These are phyloP conservation scores for Andrena haemorrhoa DNA, from an alignment of 2,888 invertebrate species.

Conservation along the genomic window DNA sequence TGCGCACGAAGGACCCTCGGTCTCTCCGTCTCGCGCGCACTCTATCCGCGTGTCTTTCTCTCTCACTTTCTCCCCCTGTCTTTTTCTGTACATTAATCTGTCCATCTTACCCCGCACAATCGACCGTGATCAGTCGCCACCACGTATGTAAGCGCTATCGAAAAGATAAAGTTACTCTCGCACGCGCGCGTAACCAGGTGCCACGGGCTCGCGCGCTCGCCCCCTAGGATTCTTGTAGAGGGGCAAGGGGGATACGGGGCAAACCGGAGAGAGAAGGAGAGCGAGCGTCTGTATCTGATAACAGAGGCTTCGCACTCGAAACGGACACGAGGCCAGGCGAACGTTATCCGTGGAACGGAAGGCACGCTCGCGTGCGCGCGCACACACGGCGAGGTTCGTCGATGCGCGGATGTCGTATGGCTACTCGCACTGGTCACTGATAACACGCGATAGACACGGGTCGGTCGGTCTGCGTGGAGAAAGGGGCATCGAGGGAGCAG, in stretches of 20 bases:
- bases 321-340: constrained; percentile 38
- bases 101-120: constrained; percentile 2
- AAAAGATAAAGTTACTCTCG: background rate
- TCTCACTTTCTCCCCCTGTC: constrained; percentile 11
- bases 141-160: background rate
- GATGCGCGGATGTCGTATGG: constrained; percentile 55
- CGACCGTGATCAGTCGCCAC: background rate
- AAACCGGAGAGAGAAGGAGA: background rate
- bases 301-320: constrained; percentile 7
- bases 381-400: constrained; percentile 49
- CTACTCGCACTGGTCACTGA: constrained; percentile 45
- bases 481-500: constrained; percentile 60
- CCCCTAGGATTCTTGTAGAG: background rate
- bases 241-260: background rate
- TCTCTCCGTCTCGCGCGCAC: constrained; percentile 53
- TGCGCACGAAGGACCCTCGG: constrained; percentile 47
- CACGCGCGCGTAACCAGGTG: background rate
- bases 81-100: constrained; percentile 12
- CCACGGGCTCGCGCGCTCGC: background rate
- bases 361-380: constrained; percentile 60
- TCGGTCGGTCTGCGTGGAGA: constrained; percentile 53
- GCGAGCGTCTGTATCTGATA: constrained; percentile 19
- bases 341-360: constrained; percentile 43
- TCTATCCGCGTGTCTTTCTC: constrained; percentile 37
- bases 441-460: constrained; percentile 48